A percentile compares a stretch with the other conserved stretches of the same genome.
These are phyloP conservation scores for Anseranas semipalmata DNA, from an alignment of 2,113 vertebrate species.

Conservation along the genomic window DNA sequence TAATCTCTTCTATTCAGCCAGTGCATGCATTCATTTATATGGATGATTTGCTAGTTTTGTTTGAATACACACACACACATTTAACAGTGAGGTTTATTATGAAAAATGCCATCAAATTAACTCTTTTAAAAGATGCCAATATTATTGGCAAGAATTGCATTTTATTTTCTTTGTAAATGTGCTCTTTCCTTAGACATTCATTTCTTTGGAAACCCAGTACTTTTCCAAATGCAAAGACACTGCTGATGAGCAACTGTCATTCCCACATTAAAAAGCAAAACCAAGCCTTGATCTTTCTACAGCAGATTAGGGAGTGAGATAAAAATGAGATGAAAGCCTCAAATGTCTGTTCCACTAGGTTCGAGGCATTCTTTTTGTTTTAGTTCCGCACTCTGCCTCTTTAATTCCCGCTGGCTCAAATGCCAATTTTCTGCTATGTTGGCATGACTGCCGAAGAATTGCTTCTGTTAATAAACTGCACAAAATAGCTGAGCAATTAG, in stretches of 20 bases:
- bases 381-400: constrained; percentile 81
- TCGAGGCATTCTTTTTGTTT: constrained; percentile 81
- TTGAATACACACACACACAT: constrained; percentile 69
- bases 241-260: constrained; percentile 62
- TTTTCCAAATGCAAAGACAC: constrained; percentile 59
- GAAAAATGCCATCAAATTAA: constrained; percentile 73
- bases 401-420: constrained; percentile 87
- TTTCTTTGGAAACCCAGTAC: constrained; percentile 48
- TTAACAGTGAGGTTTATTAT: constrained; percentile 64
- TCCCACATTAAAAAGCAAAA: constrained; percentile 66
- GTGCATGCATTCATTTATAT: constrained; percentile 69
- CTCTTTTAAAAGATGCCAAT: constrained; percentile 70
- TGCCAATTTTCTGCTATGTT: constrained; percentile 93
- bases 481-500: constrained; percentile 89
- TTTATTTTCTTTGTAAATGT: constrained; percentile 66
- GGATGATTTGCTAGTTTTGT: constrained; percentile 74
- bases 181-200: constrained; percentile 44
- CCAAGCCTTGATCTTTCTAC: constrained; percentile 65
- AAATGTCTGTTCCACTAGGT: constrained; percentile 88
- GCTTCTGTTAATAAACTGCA: constrained; percentile 87
- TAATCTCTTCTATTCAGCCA: constrained; percentile 69
- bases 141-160: constrained; percentile 64
- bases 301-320: constrained; percentile 62
- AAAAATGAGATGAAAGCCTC: constrained; percentile 73
- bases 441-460: constrained; percentile 84